phyloP scores from a whole-genome alignment of 2,797 vertebrate species.

The Enteromius treurensis region DNA sequence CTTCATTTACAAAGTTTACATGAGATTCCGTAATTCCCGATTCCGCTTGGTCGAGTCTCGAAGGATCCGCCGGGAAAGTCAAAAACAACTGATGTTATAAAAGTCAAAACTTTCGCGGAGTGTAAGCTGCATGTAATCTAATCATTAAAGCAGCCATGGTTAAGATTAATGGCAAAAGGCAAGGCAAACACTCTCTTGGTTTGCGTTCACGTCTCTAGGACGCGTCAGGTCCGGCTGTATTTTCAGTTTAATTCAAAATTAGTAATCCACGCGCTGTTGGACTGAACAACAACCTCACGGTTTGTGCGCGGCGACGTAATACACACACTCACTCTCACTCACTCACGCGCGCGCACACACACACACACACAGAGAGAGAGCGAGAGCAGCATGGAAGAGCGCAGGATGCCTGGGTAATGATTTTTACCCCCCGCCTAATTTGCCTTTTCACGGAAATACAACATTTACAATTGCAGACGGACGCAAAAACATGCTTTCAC shows the following conservation, averaged over 20 bases:
- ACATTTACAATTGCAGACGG: background rate
- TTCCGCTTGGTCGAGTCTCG: conserved; percentile 9
- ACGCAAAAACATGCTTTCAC: conserved; percentile 16
- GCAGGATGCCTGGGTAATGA: conserved; percentile 16
- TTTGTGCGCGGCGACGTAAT: conserved; percentile 56
- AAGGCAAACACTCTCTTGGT: background rate
- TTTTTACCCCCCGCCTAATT: conserved; percentile 2
- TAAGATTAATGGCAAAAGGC: conserved; percentile 30
- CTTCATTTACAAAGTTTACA: conserved; percentile 62
- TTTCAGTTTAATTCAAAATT: background rate
- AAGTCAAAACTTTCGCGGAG: conserved; percentile 68
- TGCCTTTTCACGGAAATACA: background rate
- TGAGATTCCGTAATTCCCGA: conserved; percentile 57
- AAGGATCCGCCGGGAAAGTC: background rate
- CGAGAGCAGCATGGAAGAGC: background rate
- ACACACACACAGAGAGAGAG: conserved; percentile 8
- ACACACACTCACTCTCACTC: conserved; percentile 40
- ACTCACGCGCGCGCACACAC: conserved; percentile 35
- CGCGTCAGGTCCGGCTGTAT: background rate
- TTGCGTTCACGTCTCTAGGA: background rate
- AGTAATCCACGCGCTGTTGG: conserved; percentile 57
- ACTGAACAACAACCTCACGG: conserved; percentile 70
- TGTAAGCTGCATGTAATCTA: conserved; percentile 58
- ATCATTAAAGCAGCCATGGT: conserved; percentile 68
- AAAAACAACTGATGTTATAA: conserved; percentile 41